Evolutionary conservation across 2,797 vertebrate species (phyloP).

Genomic region (Lepilemur ruficaudatus): DNA sequence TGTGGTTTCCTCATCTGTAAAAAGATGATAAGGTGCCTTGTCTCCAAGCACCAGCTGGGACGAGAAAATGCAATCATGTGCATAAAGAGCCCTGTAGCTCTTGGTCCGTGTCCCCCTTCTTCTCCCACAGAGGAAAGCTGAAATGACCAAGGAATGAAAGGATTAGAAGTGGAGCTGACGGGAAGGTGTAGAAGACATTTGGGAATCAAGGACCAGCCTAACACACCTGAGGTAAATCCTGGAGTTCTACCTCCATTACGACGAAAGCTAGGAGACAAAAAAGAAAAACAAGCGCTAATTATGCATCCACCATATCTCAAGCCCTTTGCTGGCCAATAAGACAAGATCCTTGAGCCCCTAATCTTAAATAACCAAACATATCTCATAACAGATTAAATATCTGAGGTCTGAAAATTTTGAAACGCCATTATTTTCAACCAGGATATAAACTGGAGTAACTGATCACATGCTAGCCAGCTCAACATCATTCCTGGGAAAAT

Average conservation of each 20-base stretch:
- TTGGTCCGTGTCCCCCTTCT: background rate
- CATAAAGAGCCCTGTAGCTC: background rate
- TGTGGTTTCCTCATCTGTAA: slow-evolving; percentile 18
- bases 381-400: background rate
- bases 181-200: background rate
- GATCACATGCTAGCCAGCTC: background rate
- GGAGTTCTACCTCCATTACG: background rate
- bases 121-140: background rate
- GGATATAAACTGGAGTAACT: background rate
- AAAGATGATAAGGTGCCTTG: background rate
- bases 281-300: background rate
- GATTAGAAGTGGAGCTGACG: background rate
- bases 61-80: background rate
- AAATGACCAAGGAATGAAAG: background rate
- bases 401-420: background rate
- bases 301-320: background rate
- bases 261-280: background rate
- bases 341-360: background rate
- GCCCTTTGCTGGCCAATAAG: background rate
- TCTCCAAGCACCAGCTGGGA: background rate
- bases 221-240: background rate
- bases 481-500: slow-evolving; percentile 2
- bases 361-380: background rate
- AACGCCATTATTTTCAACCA: slow-evolving; percentile 20
- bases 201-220: background rate